Evolutionary conservation across 2,113 vertebrate species (phyloP).

Genomic region (human (Homo sapiens)): DNA sequence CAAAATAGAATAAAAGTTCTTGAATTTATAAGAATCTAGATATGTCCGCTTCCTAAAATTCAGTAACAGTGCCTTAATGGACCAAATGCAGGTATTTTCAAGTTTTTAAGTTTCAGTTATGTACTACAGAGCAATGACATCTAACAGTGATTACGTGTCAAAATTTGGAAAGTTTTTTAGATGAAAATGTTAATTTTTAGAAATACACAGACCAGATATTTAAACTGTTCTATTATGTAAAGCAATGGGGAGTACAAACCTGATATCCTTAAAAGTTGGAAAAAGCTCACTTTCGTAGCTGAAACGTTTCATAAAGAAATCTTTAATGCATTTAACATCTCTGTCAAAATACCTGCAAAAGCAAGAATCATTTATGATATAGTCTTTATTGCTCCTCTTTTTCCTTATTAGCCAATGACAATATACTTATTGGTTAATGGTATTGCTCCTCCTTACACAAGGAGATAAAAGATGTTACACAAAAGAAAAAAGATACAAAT

Average conservation of each 20-base stretch:
- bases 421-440: neutral
- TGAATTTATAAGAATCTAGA: neutral
- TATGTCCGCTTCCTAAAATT: neutral
- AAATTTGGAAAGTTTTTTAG: neutral
- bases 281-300: slow-evolving; percentile 96
- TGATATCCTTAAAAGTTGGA: slow-evolving; percentile 93
- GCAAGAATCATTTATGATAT: slow-evolving; percentile 10
- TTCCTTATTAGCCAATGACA: neutral
- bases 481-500: neutral
- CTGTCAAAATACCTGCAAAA: slow-evolving; percentile 96
- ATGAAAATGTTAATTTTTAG: slow-evolving; percentile 32
- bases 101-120: slow-evolving; percentile 33
- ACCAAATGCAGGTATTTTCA: neutral
- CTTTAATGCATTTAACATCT: slow-evolving; percentile 95
- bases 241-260: slow-evolving; percentile 82
- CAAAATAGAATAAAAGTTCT: neutral
- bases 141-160: neutral
- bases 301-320: slow-evolving; percentile 94
- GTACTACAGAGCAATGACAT: neutral
- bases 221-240: neutral
- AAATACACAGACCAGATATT: slow-evolving; percentile 36
- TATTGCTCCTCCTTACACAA: neutral
- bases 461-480: slow-evolving; percentile 21
- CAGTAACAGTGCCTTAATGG: neutral
- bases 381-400: neutral